Percentiles rank a stretch among this genome's conserved stretches.
phyloP scores from a whole-genome alignment of 1,140 invertebrate species.

The Paracyclopina nana region DNA sequence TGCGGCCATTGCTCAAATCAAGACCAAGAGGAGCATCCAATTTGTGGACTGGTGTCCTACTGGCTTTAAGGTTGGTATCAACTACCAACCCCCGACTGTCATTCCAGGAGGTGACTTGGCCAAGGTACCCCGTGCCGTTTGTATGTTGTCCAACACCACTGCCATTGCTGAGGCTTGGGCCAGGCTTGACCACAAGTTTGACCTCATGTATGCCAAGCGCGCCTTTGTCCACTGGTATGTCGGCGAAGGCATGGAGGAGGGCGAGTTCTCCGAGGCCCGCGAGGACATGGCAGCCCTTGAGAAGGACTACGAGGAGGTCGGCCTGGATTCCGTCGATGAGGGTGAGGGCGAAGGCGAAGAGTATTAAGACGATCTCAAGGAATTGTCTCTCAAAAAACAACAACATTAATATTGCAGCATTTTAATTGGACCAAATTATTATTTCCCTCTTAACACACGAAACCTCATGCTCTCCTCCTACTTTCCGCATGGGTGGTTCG shows the following conservation, averaged over 20 bases:
- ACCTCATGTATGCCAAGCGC: slow-evolving; percentile 39
- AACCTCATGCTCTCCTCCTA: no score
- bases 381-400: no score
- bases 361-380: slow-evolving; percentile 6
- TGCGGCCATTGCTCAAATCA: slow-evolving; percentile 60
- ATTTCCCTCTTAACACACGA: no score
- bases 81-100: slow-evolving; percentile 32
- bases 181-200: slow-evolving; percentile 35
- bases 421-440: no score
- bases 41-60: slow-evolving; percentile 45
- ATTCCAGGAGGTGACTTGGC: slow-evolving; percentile 38
- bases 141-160: slow-evolving; percentile 53
- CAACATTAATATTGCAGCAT: no score
- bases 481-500: no score
- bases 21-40: slow-evolving; percentile 45
- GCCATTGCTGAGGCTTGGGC: slow-evolving; percentile 43
- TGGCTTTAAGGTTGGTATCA: slow-evolving; percentile 22
- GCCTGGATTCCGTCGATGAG: slow-evolving; percentile 21
- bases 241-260: slow-evolving; percentile 55
- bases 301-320: slow-evolving; percentile 40
- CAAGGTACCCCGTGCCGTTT: slow-evolving; percentile 46
- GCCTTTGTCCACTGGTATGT: slow-evolving; percentile 49
- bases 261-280: slow-evolving; percentile 47
- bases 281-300: slow-evolving; percentile 46
- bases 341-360: slow-evolving; percentile 18